Evolutionary conservation across 1,140 invertebrate species (phyloP).

Genomic region (Philopotamus ludificatus): DNA sequence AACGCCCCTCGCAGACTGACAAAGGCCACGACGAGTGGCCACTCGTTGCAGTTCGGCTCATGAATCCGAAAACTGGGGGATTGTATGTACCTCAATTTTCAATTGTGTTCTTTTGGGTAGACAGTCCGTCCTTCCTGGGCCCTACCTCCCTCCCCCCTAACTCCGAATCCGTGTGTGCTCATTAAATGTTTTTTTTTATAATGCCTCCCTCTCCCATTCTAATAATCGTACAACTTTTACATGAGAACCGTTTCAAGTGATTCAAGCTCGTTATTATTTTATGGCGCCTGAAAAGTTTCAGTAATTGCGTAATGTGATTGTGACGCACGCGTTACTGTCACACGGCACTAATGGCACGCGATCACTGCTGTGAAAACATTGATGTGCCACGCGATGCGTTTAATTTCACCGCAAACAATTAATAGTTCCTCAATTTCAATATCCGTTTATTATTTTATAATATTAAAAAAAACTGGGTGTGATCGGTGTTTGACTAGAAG

Average conservation of each 20-base stretch:
- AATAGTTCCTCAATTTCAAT: no score
- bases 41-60: background rate
- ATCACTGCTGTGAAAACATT: no score
- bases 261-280: background rate
- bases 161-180: slow-evolving; percentile 13
- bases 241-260: background rate
- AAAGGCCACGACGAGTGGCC: slow-evolving; percentile 16
- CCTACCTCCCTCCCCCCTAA: background rate
- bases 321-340: no score
- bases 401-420: no score
- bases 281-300: background rate
- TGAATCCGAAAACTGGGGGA: slow-evolving; percentile 1
- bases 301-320: background rate
- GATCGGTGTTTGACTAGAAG: no score
- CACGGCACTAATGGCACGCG: no score
- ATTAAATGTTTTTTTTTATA: slow-evolving; percentile 3
- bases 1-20: slow-evolving; percentile 9
- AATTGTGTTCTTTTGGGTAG: background rate
- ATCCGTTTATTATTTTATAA: no score
- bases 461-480: no score
- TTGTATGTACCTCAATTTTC: background rate
- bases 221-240: background rate
- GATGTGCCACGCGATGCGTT: no score
- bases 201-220: background rate
- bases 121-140: background rate